Base-by-base conservation (phyloP, 2,888 invertebrate genomes). In the Zhengitettix transpicula region DNA sequence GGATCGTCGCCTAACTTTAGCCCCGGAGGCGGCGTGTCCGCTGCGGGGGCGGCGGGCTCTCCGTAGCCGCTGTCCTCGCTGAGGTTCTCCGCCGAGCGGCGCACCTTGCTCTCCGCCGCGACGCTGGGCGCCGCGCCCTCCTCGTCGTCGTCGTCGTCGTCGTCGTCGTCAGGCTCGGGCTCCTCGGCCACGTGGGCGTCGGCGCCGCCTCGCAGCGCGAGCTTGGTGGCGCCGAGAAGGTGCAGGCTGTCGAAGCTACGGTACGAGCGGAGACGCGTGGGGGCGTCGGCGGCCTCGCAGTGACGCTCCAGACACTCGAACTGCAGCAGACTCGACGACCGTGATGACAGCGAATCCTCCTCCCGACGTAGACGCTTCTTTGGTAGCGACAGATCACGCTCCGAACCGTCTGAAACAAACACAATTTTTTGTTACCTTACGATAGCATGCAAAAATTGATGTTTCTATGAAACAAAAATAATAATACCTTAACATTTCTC, bases 271-370 rank as follows among this genome's bases (percentile, higher is more conserved):
- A 64, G 57, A 1, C 64, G 53, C 51, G 65, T 65, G 9, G 67
- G 66, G 67, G 70, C 71, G 65, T 73, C 75, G 56, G 73, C 74
- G 57, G 65, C 72, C 67, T 81, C 81, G 68, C 84, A 77, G 67
- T 83, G 84, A 54, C 82, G 80, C 71, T 90, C 90, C 62, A 90
- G 75, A 8, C 86, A 87, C 74, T 90, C 90, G 73, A 91, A 91
- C 73, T 89, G 89, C 63, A 90, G 79, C 64, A 91, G 77, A 66
- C 89, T 89, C 65, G 87, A 87, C 63, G 88, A 87, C 65, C 89
- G 81, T 56, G 85, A 85, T 59, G 80, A 77, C 7, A 61, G 55
- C 9, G 60, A 63, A 42, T 15, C 53, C 16, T 15, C 11, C n/a
- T 12, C 53, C 56, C 84, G 82, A 63, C 84, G 79, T 61, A 85